Percentiles rank a stretch among this genome's conserved stretches.
Evolutionary conservation across 2,888 invertebrate species (phyloP).

Genomic region (Protophormia terraenovae): DNA sequence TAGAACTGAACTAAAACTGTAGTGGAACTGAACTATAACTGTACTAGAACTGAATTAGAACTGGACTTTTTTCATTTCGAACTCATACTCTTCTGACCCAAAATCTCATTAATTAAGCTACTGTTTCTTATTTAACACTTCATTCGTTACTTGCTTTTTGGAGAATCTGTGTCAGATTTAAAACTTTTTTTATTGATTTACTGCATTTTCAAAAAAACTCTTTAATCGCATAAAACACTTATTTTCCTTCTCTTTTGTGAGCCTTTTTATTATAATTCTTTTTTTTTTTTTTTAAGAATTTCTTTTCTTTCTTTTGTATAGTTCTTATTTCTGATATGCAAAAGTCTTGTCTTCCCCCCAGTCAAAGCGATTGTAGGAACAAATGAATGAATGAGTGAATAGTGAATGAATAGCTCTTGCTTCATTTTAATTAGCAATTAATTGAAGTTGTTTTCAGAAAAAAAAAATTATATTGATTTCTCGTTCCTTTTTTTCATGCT

Average conservation of each 20-base stretch:
- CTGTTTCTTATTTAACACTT: too few relatives aligned
- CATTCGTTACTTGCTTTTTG: too few relatives aligned
- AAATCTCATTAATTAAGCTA: too few relatives aligned
- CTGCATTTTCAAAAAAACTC: too few relatives aligned
- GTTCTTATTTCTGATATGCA: background rate
- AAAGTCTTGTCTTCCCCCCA: background rate
- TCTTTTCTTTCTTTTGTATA: background rate
- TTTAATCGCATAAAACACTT: too few relatives aligned
- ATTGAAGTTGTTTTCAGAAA: slow-evolving; percentile 59
- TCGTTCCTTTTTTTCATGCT: background rate
- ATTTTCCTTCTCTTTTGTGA: background rate
- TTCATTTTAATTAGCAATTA: slow-evolving; percentile 68
- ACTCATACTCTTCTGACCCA: too few relatives aligned
- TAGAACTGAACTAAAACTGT: too few relatives aligned
- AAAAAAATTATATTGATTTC: slow-evolving; percentile 42
- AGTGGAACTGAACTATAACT: too few relatives aligned
- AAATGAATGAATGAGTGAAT: background rate
- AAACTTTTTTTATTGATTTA: too few relatives aligned
- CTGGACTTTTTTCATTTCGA: too few relatives aligned
- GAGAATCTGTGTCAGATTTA: too few relatives aligned
- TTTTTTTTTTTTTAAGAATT: background rate
- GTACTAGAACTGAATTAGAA: too few relatives aligned
- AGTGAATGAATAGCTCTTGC: slow-evolving; percentile 24
- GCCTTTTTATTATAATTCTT: background rate
- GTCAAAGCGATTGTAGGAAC: background rate